Evolutionary conservation across 2,888 invertebrate species (phyloP).

Genomic region (Schizotus pectinicornis): DNA sequence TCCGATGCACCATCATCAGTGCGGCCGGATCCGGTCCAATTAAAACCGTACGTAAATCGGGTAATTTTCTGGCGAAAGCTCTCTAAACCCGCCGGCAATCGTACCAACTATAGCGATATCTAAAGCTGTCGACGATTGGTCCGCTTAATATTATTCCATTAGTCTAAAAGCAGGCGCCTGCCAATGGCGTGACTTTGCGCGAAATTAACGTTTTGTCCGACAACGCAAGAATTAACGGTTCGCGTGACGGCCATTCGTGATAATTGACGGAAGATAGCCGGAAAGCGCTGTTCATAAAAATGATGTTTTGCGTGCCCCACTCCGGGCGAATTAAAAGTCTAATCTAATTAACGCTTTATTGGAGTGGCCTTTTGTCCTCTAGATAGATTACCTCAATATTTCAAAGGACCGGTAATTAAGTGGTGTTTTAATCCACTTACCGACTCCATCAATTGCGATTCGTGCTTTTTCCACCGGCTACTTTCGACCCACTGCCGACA

Average conservation of each 20-base stretch:
- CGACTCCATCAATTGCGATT: slow-evolving; percentile 29
- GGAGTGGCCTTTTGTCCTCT: slow-evolving; percentile 47
- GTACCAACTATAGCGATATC: slow-evolving; percentile 44
- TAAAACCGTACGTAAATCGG: too few species aligned
- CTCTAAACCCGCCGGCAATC: slow-evolving; percentile 29
- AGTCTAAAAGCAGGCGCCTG: slow-evolving; percentile 52
- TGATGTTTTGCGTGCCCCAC: slow-evolving; percentile 45
- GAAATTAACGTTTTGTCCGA: slow-evolving; percentile 56
- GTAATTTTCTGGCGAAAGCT: slow-evolving; percentile 4
- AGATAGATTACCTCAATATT: slow-evolving; percentile 44
- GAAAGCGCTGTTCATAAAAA: slow-evolving; percentile 48
- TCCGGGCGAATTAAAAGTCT: slow-evolving; percentile 45
- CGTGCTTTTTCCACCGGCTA: slow-evolving; percentile 14
- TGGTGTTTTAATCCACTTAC: slow-evolving; percentile 39
- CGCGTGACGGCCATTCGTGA: slow-evolving; percentile 39
- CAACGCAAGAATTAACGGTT: slow-evolving; percentile 51
- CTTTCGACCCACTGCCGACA: too few species aligned
- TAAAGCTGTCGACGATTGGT: slow-evolving; percentile 55
- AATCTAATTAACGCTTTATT: slow-evolving; percentile 53
- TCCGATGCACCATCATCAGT: too few species aligned
- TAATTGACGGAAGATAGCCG: slow-evolving; percentile 45
- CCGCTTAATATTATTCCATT: slow-evolving; percentile 54
- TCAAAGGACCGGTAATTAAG: slow-evolving; percentile 45
- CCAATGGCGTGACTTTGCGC: slow-evolving; percentile 52
- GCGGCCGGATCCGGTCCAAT: too few species aligned